Conservation (phyloP, 2,797 vertebrate genomes). For the Melanotaenia pygmaea region DNA sequence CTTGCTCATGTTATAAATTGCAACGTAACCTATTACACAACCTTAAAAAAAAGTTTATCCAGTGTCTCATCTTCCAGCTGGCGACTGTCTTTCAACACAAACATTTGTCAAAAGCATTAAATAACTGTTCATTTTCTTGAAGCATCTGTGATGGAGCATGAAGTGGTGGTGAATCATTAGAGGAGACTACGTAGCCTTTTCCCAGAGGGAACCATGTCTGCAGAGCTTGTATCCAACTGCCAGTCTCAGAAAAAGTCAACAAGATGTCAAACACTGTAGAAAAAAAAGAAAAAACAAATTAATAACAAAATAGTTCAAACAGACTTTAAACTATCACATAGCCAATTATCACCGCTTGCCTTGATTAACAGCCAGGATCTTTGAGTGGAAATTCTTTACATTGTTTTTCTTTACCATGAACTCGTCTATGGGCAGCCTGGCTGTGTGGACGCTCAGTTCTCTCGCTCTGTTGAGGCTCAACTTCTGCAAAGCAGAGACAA, state of each 20-base stretch:
- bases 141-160: not conserved
- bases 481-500: constrained; percentile 76
- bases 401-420: constrained; percentile 89
- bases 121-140: accelerated
- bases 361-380: constrained; percentile 93
- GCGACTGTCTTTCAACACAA: not conserved
- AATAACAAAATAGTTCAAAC: not conserved
- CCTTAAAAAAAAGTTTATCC: no score
- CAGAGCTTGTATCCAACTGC: constrained; percentile 88
- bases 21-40: no score
- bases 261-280: constrained; percentile 91
- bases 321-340: no score
- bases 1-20: not conserved
- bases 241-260: constrained; percentile 81
- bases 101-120: not conserved
- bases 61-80: not conserved
- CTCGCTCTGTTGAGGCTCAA: constrained; percentile 86
- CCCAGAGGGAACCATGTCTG: constrained; percentile 86
- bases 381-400: constrained; percentile 90
- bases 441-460: constrained; percentile 81
- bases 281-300: not conserved
- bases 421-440: constrained; percentile 90
- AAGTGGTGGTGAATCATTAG: not conserved
- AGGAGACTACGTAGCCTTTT: constrained; percentile 85
- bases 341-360: constrained; percentile 64